Evolutionary conservation across 2,113 vertebrate genomes (phyloP), one percentile per base, ranked within the genome.

Genomic region (Pheucticus melanocephalus): DNA sequence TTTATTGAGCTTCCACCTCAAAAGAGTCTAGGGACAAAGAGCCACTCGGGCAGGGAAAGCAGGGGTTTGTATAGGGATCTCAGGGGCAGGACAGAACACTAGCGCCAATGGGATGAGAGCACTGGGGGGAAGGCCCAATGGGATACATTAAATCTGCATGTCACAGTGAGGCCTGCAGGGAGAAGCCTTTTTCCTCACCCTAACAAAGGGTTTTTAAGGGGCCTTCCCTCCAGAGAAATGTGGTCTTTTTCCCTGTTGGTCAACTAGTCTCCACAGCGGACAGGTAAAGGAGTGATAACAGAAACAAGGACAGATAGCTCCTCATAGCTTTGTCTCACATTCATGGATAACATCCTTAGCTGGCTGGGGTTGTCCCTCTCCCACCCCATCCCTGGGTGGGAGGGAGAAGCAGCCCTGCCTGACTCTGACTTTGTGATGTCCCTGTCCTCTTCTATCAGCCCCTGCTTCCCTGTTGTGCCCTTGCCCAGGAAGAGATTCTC

Each of bases 381-480:
- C 33, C 20, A 27, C 15, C 4, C 24, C 1, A 2, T 57, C 21
- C 8, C 33, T 19, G 6, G 8, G 11, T 27, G 39, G 35, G 23
- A 47, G 47, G 9, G 10, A 44, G 12, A 69, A 53, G 40, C 6
- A 9, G 16, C 47, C 86, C 30, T 65, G 40, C 27, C 20, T 24
- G 22, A 5, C 24, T 73, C 42, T 25, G 37, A 10, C 14, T 82
- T 47, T 3, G 0, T 24, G 39, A 27, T 66, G 28, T 42, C 28
- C 15, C n/a, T 3, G 1, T 15, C 10, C 4, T 63, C 31, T 88
- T 12, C 50, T 2, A 0, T 37, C 35, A 63, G 19, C 18, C 11
- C 27, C 37, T 51, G 23, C 30, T 66, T 63, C 39, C 21, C 53
- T 30, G 5, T 10, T 37, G 25, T 19, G 57, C 9, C 42, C 24